A percentile compares a stretch with the other conserved stretches of the same genome.
phyloP scores from a whole-genome alignment of 2,113 vertebrate species.

The Motacilla tschutschensis region DNA sequence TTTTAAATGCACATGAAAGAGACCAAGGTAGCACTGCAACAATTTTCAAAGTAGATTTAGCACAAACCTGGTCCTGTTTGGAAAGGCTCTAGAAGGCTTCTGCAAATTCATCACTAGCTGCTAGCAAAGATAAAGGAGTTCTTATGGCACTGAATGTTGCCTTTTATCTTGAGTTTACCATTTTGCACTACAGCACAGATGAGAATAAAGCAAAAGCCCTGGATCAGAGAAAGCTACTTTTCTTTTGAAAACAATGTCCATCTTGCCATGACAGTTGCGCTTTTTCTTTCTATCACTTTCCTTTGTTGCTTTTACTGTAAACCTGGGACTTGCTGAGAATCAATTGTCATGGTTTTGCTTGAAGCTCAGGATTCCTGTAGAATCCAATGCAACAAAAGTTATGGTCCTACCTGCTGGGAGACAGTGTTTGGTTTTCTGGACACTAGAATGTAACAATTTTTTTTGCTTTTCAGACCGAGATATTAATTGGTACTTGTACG shows the following conservation, averaged over 20 bases:
- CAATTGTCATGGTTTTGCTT: neutral
- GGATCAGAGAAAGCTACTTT: neutral
- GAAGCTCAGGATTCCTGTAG: neutral
- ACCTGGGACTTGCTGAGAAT: neutral
- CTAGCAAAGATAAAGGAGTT: neutral
- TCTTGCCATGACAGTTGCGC: neutral
- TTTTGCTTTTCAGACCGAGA: neutral
- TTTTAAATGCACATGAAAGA: neutral
- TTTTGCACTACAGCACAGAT: neutral
- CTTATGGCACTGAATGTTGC: neutral
- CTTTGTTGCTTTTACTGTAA: neutral
- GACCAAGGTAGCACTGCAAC: neutral
- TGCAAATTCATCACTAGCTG: neutral
- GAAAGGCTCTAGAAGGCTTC: neutral
- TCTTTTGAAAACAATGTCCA: neutral
- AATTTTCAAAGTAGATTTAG: neutral
- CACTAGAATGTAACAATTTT: neutral
- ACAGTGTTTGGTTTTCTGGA: neutral
- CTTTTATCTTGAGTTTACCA: neutral
- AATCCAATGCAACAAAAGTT: neutral
- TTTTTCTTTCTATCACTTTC: neutral
- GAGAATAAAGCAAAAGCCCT: neutral
- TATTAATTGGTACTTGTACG: neutral
- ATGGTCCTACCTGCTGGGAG: rapidly evolving
- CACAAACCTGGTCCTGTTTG: neutral